Evolutionary conservation across 2,888 invertebrate species (phyloP).

Genomic region (Drosophila kambysellisi): DNA sequence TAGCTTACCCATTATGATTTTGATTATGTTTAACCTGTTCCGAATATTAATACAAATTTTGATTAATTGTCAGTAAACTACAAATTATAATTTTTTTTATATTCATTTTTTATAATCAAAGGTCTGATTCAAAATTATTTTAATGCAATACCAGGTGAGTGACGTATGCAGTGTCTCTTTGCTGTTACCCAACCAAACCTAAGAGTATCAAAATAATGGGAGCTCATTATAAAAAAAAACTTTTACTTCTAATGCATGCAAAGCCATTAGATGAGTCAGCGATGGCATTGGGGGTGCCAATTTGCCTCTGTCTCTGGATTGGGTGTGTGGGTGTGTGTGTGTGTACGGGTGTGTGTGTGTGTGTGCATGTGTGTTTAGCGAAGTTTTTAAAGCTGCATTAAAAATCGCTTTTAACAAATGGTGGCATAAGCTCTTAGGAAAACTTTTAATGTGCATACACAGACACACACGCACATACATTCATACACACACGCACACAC

Average conservation of each 20-base stretch:
- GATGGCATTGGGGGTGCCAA: slow-evolving; percentile 44
- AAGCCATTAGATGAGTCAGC: slow-evolving; percentile 72
- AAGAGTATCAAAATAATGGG: slow-evolving; percentile 53
- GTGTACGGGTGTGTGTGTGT: slow-evolving; percentile 10
- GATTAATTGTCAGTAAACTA: neutral
- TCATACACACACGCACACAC: slow-evolving; percentile 39
- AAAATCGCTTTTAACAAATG: slow-evolving; percentile 81
- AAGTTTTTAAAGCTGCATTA: slow-evolving; percentile 72
- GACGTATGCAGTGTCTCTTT: neutral
- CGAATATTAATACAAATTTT: neutral
- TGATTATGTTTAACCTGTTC: neutral
- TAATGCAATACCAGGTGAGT: neutral
- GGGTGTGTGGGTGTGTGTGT: neutral
- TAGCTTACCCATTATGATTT: neutral
- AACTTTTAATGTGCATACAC: slow-evolving; percentile 75
- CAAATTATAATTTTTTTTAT: neutral
- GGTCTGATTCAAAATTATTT: neutral
- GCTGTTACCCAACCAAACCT: neutral
- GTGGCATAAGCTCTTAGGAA: slow-evolving; percentile 76
- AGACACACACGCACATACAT: slow-evolving; percentile 40
- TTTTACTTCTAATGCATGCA: slow-evolving; percentile 61
- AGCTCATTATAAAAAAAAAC: slow-evolving; percentile 67
- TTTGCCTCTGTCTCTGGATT: neutral
- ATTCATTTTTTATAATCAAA: neutral
- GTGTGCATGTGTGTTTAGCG: slow-evolving; percentile 13